These are phyloP conservation scores for Toxonevra muliebris DNA, from an alignment of 2,888 invertebrate genomes.

Conservation along the genomic window DNA sequence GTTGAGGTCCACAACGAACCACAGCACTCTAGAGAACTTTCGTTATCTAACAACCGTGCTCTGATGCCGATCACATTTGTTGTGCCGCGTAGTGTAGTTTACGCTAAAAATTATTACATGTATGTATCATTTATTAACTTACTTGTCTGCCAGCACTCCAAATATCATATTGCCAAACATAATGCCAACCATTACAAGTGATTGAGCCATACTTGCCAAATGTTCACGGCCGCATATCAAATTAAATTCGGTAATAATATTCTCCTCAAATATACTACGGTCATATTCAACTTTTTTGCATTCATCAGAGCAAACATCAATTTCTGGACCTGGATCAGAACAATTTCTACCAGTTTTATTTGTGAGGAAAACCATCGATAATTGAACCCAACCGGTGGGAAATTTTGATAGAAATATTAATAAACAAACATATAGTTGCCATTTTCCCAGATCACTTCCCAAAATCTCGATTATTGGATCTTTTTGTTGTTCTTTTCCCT, in stretches of 20 bases:
- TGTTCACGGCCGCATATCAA: slow-evolving; percentile 69
- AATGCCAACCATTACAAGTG: slow-evolving; percentile 81
- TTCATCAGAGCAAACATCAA: slow-evolving; percentile 67
- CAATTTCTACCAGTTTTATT: slow-evolving; percentile 72
- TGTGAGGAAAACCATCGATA: slow-evolving; percentile 80
- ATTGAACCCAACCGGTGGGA: slow-evolving; percentile 83
- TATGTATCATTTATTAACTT: slow-evolving; percentile 45
- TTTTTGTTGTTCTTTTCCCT: slow-evolving; percentile 18
- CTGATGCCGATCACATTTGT: too few relatives aligned
- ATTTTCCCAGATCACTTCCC: slow-evolving; percentile 74
- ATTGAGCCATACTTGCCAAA: slow-evolving; percentile 79
- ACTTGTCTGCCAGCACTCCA: slow-evolving; percentile 82
- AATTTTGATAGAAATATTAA: slow-evolving; percentile 78
- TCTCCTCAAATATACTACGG: slow-evolving; percentile 73
- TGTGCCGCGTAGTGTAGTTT: too few relatives aligned
- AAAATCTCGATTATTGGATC: slow-evolving; percentile 77
- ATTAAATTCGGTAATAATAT: slow-evolving; percentile 80
- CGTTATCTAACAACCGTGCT: too few relatives aligned
- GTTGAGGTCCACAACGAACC: too few relatives aligned
- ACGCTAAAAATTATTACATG: too few relatives aligned
- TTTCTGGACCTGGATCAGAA: slow-evolving; percentile 44
- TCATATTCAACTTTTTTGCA: slow-evolving; percentile 71
- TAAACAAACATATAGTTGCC: slow-evolving; percentile 78
- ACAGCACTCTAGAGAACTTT: too few relatives aligned
- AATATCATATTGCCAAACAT: slow-evolving; percentile 79